Evolutionary conservation across 2,888 invertebrate genomes (phyloP), one percentile per base, ranked within the genome.

Genomic region (Meandrusa payeni): DNA sequence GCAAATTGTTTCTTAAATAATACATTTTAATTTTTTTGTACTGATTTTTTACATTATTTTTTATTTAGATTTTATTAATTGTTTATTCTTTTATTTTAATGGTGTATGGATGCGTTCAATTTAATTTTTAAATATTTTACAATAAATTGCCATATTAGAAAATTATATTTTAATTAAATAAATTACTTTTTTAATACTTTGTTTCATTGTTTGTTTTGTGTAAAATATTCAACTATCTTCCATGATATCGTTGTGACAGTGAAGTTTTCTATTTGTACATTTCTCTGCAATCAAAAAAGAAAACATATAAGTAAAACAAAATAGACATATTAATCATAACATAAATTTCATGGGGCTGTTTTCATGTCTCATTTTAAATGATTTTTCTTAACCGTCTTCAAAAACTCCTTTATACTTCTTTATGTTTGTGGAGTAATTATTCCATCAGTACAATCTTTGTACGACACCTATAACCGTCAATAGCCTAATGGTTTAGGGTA

Each of bases 81-180:
- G 29, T 31, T 36, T 22, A 31, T 39, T 3, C 4, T 7, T 26
- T 23, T 11, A 29, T 12, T 13, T 11, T 37, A 37, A 12, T 9
- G 42, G 42, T 29, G 29, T 12, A 31, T 37, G 42, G 29, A 36
- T 23, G 12, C 11, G n/a, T 12, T 24, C 15, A 37, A 42, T 9
- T 19, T 28, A 11, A 33, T 20, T 10, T 22, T 13, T 2, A 31
- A 5, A 12, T 24, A 11, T 26, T 11, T 37, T 36, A 28, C 22
- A 29, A 12, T n/a, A 26, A 32, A 11, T 36, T 29, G 41, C 41
- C 36, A 42, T 42, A 36, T 42, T 42, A 36, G n/a, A 33, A 20
- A 11, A 33, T 7, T 17, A 31, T 43, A 38, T 38, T 26, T 28
- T 42, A 23, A 36, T 24, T 27, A 41, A 34, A 28, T n/a, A 29